Evolutionary conservation across 1,140 invertebrate genomes (phyloP).

Genomic region (Sarcophaga bullata): DNA sequence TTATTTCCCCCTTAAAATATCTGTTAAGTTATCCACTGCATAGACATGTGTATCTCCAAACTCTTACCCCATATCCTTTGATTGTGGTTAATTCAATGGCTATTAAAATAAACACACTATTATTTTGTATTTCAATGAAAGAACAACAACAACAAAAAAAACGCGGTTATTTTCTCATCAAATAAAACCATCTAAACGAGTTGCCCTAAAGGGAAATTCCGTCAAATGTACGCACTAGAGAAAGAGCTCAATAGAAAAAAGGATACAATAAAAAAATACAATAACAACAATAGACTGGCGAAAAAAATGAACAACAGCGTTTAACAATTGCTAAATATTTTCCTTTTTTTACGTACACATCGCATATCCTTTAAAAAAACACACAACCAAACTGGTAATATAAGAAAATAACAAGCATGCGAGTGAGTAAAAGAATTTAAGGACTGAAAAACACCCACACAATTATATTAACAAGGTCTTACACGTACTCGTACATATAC

Average conservation of each 20-base stretch:
- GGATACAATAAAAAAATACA: too few species aligned
- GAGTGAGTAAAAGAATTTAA: not conserved
- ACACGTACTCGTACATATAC: not conserved
- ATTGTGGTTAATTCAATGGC: conserved; percentile 13
- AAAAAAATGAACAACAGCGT: conserved; percentile 3
- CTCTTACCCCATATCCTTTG: too few species aligned
- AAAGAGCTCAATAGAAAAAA: conserved; percentile 2
- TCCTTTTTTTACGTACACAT: not conserved
- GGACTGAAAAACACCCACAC: not conserved
- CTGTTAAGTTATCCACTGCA: too few species aligned
- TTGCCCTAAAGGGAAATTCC: not conserved
- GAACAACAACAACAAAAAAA: not conserved
- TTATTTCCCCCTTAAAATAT: too few species aligned
- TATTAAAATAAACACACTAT: conserved; percentile 8
- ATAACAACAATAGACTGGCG: not conserved
- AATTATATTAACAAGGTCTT: not conserved
- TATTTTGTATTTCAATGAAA: not conserved
- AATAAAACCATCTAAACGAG: conserved; percentile 12
- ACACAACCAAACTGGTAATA: not conserved
- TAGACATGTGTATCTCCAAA: too few species aligned
- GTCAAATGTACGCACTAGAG: not conserved
- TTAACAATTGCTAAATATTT: conserved; percentile 14
- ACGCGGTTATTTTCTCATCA: not conserved
- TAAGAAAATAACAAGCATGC: not conserved
- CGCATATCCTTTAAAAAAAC: not conserved